Evolutionary conservation across 2,888 invertebrate genomes (phyloP).

Genomic region (Branchipolynoe longqiensis): DNA sequence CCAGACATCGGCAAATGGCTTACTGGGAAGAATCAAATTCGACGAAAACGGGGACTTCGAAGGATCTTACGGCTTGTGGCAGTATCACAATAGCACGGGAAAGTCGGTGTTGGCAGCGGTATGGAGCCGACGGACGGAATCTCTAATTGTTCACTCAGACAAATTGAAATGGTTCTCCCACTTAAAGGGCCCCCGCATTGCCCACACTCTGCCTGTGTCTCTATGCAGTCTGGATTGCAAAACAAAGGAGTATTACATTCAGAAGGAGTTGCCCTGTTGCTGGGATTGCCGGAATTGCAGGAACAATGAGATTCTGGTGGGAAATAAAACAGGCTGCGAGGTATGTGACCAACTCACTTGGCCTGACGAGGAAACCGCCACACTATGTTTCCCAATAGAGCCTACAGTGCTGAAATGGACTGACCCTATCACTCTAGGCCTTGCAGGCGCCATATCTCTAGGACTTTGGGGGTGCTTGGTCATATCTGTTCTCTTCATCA

Average conservation of each 20-base stretch:
- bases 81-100: constrained; percentile 3
- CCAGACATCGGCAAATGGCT: constrained; percentile 69
- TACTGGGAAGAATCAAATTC: constrained; percentile 70
- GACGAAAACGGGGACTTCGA: constrained; percentile 72
- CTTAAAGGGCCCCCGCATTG: not conserved
- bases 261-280: constrained; percentile 60
- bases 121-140: not conserved
- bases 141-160: not conserved
- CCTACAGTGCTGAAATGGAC: constrained; percentile 53
- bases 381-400: constrained; percentile 54
- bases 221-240: constrained; percentile 66
- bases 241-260: constrained; percentile 59
- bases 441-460: constrained; percentile 41
- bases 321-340: constrained; percentile 63
- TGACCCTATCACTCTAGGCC: constrained; percentile 34
- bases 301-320: constrained; percentile 63
- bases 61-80: constrained; percentile 65
- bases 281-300: constrained; percentile 67
- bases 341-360: constrained; percentile 62
- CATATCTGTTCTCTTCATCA: constrained; percentile 40
- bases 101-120: not conserved
- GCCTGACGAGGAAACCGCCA: constrained; percentile 61
- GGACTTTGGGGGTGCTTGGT: constrained; percentile 24
- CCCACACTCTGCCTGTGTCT: constrained; percentile 38
- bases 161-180: constrained; percentile 10